Evolutionary conservation across 2,888 invertebrate genomes (phyloP), one percentile per base, ranked within the genome.

Genomic region (Aplocera efformata): DNA sequence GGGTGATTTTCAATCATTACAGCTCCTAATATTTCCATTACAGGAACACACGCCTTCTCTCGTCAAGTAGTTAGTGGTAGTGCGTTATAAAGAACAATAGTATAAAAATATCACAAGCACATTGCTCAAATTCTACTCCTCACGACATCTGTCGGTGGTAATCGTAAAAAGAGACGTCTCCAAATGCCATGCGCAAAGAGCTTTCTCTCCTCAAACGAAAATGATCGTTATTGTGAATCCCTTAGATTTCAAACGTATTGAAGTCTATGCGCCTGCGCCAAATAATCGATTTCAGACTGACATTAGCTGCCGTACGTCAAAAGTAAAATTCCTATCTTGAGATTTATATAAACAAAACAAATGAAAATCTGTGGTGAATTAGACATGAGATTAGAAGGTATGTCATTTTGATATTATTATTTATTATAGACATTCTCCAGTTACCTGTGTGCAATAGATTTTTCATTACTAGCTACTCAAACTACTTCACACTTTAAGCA

Each of bases 241-340:
- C 0, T 24, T 67, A 71, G 56, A 40, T 50, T 39, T 6, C 1
- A 43, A 42, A 52, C 56, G 66, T 0, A 28, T 1, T n/a, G 50
- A 3, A 11, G 1, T 3, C 2, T 48, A 50, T 48, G 71, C 85
- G 83, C 85, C 25, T 82, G 85, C 85, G 85, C 73, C 54, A 52
- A 73, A 53, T 56, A 61, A 84, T 83, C 66, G 84, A 85, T 84
- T 81, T 73, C 59, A 39, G 64, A 49, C 50, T 72, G 71, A 68
- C 73, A 70, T 52, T 45, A 53, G 56, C 50, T 76, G 75, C 36
- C 49, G 35, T 47, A 58, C 42, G 44, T 50, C 37, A 42, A 39
- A 50, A 17, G 13, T 3, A 17, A 50, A 29, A 39, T 49, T 58
- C 42, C 49, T 48, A 49, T 54, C 46, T 43, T 56, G 39, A 45